Base-by-base conservation (phyloP, 1,140 invertebrate species). In the Papilio polytes region DNA sequence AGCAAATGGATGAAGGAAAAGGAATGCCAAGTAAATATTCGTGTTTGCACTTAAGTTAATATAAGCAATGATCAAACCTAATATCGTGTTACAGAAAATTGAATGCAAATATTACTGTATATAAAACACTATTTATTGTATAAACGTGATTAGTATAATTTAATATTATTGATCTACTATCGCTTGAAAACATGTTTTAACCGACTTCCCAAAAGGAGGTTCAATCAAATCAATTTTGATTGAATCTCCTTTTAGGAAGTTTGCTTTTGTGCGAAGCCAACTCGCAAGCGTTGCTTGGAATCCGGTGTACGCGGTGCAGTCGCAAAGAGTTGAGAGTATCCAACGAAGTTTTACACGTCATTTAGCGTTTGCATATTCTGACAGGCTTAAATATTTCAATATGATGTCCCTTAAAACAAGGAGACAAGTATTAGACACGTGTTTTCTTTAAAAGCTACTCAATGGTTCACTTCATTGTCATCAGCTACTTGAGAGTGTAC, bases 251-350 rank as follows among this genome's bases (percentile, higher is more conserved):
- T n/a, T n/a, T n/a, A n/a, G n/a, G n/a, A n/a, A n/a, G n/a, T n/a
- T n/a, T 46, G 73, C 72, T 53, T 56, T 84, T 10, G 80, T 82
- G 26, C 83, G 78, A 10, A 82, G 83, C 66, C 78, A 78, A 41
- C 74, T 84, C 13, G 80, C 78, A 12, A 82, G 80, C 44, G 79
- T 80, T 41, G 79, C 53, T 44, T 84, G 83, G 83, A 84, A 80
- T 73, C 83, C 73, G 4, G 26, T 74, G 20, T 82, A 84, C 20
- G 51, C 72, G 8, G 74, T 80, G n/a, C 80, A 80, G 51, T 84
- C 81, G 9, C 83, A 84, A 51, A 22, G 83, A 36, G 53, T 80
- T 78, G 80, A 84, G 73, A 78, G 80, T 59, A 83, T 84, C 10
- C 83, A 84, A 80, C 22, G 82, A 77, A 77, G 77, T 9, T 83